Conservation (phyloP, 2,888 invertebrate species). For the Ormyrus pomaceus region DNA sequence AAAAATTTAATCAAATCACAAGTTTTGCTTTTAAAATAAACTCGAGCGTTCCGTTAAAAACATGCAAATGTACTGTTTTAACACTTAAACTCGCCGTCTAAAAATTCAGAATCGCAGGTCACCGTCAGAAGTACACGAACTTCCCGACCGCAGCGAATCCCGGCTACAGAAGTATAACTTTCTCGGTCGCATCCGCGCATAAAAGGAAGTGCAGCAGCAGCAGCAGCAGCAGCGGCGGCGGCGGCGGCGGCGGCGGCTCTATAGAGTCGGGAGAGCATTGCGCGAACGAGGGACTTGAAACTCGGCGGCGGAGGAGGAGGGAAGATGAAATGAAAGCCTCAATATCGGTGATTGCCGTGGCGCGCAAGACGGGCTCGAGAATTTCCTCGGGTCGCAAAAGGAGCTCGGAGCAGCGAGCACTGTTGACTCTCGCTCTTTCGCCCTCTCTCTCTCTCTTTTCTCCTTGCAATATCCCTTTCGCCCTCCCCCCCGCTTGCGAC, state of each 20-base stretch:
- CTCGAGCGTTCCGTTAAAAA: no score
- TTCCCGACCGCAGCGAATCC: not conserved
- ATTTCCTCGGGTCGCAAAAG: conserved; percentile 65
- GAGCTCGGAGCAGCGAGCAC: conserved; percentile 59
- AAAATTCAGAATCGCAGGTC: not conserved
- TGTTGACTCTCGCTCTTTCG: conserved; percentile 61
- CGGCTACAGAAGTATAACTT: conserved; percentile 16
- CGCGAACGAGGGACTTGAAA: not conserved
- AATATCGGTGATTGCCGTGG: conserved; percentile 74
- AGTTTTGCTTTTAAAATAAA: no score
- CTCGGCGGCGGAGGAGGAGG: conserved; percentile 7
- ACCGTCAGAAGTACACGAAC: not conserved
- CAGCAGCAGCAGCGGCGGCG: no score
- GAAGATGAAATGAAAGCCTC: conserved; percentile 75
- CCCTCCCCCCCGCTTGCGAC: not conserved
- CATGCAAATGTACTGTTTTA: no score
- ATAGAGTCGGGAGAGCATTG: not conserved
- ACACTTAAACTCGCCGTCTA: not conserved
- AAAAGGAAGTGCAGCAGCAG: conserved; percentile 31
- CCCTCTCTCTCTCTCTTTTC: conserved; percentile 51
- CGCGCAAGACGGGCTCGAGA: conserved; percentile 70
- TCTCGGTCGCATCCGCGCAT: conserved; percentile 1
- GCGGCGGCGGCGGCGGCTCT: no score
- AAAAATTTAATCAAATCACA: no score
- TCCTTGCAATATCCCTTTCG: conserved; percentile 30